Evolutionary conservation across 2,888 invertebrate genomes (phyloP).

Genomic region (Troglohyphantes excavatus): DNA sequence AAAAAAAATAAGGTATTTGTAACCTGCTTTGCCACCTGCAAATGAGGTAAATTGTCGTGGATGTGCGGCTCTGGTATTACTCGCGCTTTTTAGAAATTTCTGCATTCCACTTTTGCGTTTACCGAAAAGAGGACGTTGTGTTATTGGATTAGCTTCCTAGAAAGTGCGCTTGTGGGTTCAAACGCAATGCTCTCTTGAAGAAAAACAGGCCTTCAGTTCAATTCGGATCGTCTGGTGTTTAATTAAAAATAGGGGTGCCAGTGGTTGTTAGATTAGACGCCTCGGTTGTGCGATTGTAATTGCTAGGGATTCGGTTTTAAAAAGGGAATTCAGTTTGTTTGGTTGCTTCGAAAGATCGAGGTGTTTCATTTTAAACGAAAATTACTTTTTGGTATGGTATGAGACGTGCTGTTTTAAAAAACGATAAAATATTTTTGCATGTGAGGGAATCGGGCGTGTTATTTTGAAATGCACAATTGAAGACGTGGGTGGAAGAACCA

Average conservation of each 20-base stretch:
- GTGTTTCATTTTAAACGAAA: no score
- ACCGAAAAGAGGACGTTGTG: background rate
- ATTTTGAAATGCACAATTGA: no score
- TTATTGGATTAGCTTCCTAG: slow-evolving; percentile 28
- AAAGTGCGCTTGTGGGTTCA: background rate
- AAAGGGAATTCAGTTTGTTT: no score
- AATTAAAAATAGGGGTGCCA: background rate
- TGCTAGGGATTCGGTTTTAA: background rate
- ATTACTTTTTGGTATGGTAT: no score
- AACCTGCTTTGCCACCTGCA: background rate
- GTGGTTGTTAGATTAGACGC: background rate
- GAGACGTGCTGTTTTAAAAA: no score
- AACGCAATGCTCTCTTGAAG: background rate
- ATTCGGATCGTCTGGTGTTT: background rate
- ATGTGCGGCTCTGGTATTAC: background rate
- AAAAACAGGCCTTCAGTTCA: slow-evolving; percentile 22
- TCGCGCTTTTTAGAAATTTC: background rate
- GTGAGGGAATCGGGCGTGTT: no score
- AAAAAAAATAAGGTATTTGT: no score
- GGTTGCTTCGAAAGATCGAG: no score
- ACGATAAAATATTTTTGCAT: no score
- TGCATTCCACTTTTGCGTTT: background rate
- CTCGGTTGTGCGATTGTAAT: background rate
- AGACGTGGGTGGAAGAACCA: no score
- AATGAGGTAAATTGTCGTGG: background rate